Conservation (phyloP, 1,140 invertebrate genomes). For the Gonatopus flavifemur region DNA sequence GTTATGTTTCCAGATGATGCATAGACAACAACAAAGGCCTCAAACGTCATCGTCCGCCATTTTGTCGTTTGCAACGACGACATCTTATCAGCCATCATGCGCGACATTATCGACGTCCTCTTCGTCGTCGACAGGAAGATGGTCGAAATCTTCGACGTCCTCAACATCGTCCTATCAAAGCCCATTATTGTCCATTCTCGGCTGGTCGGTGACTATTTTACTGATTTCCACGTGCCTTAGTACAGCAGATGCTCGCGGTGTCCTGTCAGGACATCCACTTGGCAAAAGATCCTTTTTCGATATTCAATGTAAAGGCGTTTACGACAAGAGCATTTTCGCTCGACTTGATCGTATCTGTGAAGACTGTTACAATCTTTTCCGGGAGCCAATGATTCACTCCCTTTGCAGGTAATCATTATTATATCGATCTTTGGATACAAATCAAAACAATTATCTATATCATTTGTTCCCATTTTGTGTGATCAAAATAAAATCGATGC, state of each 20-base stretch:
- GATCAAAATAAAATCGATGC: too few relatives aligned
- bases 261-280: slow-evolving; percentile 63
- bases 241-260: slow-evolving; percentile 58
- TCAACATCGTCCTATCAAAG: slow-evolving; percentile 37
- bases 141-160: slow-evolving; percentile 12
- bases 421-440: too few relatives aligned
- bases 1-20: slow-evolving; percentile 49
- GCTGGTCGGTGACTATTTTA: slow-evolving; percentile 62
- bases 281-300: slow-evolving; percentile 81
- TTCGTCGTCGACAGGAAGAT: slow-evolving; percentile 14
- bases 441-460: too few relatives aligned
- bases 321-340: slow-evolving; percentile 82
- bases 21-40: slow-evolving; percentile 40
- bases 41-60: slow-evolving; percentile 28
- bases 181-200: slow-evolving; percentile 48
- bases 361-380: slow-evolving; percentile 90
- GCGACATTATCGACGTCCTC: slow-evolving; percentile 23
- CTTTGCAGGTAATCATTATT: slow-evolving; percentile 79
- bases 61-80: slow-evolving; percentile 17
- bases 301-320: slow-evolving; percentile 88
- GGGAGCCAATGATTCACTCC: slow-evolving; percentile 80
- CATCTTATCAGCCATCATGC: slow-evolving; percentile 14
- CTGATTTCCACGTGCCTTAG: slow-evolving; percentile 61
- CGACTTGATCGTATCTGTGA: slow-evolving; percentile 86
- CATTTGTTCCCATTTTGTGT: too few relatives aligned